Conservation (phyloP, 2,888 invertebrate species). For the Tetranychus piercei region DNA sequence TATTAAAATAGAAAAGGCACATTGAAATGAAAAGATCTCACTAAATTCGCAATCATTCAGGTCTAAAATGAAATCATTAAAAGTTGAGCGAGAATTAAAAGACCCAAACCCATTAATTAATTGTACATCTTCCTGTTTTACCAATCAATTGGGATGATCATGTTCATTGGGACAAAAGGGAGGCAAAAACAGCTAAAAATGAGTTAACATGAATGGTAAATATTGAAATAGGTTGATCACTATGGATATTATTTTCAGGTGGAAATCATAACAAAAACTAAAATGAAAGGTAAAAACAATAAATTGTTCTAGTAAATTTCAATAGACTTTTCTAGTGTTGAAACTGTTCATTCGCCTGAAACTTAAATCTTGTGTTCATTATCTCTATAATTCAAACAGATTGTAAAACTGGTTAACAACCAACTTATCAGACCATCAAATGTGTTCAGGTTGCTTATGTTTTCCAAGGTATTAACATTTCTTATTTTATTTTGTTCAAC, state of each 20-base stretch:
- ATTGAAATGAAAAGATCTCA: too few relatives aligned
- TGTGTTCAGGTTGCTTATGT: slow-evolving; percentile 1
- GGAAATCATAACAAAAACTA: not conserved
- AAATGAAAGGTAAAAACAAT: not conserved
- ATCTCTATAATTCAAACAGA: too few relatives aligned
- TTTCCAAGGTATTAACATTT: not conserved
- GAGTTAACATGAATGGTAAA: not conserved
- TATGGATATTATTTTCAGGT: not conserved
- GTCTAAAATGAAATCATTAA: too few relatives aligned
- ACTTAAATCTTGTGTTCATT: not conserved
- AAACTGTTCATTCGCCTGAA: not conserved
- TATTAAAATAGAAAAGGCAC: too few relatives aligned
- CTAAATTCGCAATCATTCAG: too few relatives aligned
- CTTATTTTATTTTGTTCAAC: not conserved
- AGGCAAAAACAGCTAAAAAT: not conserved
- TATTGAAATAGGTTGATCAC: not conserved
- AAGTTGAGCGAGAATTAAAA: too few relatives aligned
- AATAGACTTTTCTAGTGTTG: not conserved
- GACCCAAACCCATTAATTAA: too few relatives aligned
- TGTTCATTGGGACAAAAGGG: not conserved
- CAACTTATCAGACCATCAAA: not conserved
- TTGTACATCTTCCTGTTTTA: not conserved
- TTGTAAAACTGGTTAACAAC: not conserved
- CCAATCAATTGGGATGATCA: not conserved
- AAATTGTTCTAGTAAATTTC: not conserved